Base-by-base conservation (phyloP, 2,797 vertebrate genomes). In the Acanthurus tractus region DNA sequence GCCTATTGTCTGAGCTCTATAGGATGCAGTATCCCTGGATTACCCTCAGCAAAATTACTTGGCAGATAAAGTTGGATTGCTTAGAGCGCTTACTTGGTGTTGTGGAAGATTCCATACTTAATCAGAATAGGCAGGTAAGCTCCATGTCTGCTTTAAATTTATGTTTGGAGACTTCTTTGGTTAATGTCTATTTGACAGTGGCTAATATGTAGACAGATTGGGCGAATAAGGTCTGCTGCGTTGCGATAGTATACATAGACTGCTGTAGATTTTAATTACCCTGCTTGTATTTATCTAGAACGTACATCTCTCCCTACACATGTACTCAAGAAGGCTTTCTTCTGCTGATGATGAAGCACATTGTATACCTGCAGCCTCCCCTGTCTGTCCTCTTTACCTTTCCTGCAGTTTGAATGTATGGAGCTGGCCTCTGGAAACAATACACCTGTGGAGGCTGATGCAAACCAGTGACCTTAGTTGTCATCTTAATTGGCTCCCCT, bases 21-120 rank as follows among this genome's bases (percentile, higher is more conserved):
- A 89, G 82, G 84, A 84, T 59, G 81, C 78, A 54, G 75, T 81
- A 88, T 93, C 89, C 85, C 90, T 89, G 89, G 79, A 87, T 86
- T 89, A 87, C 69, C 74, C 66, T 82, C 63, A 8, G 57, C 66
- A 80, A 80, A 87, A 88, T 83, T 61, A 86, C 79, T 79, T 77
- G 65, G 63, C 52, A 75, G 76, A 82, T 87, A 72, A 79, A 88
- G 79, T 80, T 79, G 59, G 61, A 82, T 86, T 79, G 56, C 57
- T 76, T 80, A 34, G 29, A 34, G 29, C 66, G 64, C 54, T 84
- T 81, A 54, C 63, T 72, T 45, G 42, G 45, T 76, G 52, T 64
- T 79, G 52, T 54, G 53, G 58, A 83, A 8, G 58, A 64, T 50
- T 45, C 72, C 25, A 58, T 63, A 45, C 56, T 70, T 68, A 34